phyloP scores from a whole-genome alignment of 2,888 invertebrate species.

The Chelonus formosanus region DNA sequence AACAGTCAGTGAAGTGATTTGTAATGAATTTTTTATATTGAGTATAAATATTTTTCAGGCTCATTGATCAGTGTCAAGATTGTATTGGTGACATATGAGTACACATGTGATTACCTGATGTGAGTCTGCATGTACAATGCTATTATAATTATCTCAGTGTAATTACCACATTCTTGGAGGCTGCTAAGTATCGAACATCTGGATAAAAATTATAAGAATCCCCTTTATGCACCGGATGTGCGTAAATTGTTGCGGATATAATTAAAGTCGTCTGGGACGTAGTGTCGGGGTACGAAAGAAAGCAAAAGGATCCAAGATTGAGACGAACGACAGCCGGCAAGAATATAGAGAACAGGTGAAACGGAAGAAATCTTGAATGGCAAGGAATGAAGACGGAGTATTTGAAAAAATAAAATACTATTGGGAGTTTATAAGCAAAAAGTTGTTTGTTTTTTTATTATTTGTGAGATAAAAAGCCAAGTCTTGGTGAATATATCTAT shows the following conservation, averaged over 20 bases:
- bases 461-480: too few species aligned
- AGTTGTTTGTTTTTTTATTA: too few species aligned
- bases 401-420: background rate
- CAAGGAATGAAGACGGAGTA: background rate
- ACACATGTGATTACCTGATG: too few species aligned
- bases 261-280: slow-evolving; percentile 31
- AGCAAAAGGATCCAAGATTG: background rate
- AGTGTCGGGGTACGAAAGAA: slow-evolving; percentile 16
- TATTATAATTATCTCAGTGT: background rate
- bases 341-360: slow-evolving; percentile 16
- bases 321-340: slow-evolving; percentile 17
- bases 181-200: background rate
- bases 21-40: too few species aligned
- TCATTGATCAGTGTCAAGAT: background rate
- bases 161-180: background rate
- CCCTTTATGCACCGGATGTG: slow-evolving; percentile 31
- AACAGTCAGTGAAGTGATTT: too few species aligned
- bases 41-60: too few species aligned
- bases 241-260: slow-evolving; percentile 36
- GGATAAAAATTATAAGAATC: background rate
- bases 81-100: background rate
- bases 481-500: too few species aligned
- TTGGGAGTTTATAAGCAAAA: background rate
- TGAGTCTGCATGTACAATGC: background rate
- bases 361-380: background rate